Base-by-base conservation (phyloP, 2,888 invertebrate species). In the Schrankia costaestrigalis region DNA sequence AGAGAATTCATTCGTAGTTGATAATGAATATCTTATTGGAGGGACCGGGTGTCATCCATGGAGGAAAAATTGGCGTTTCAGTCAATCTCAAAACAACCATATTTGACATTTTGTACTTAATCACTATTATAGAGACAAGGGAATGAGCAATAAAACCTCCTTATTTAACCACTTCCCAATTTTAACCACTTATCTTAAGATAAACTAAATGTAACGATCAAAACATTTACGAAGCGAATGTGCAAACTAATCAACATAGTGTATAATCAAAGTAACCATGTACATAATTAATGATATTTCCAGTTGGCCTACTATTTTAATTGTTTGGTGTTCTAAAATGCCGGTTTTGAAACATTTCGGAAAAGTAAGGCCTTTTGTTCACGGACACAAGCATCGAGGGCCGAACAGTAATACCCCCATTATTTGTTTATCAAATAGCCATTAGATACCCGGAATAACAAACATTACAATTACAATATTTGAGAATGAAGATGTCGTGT, bases 261-360 rank as follows among this genome's bases (percentile, higher is more conserved):
- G 74, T 79, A 77, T 72, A 71, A 71, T 78, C 77, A 73, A 57
- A 23, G 3, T 23, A 6, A 63, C 67, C 51, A 57, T 53, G 72
- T 76, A 74, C 76, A 75, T 85, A 85, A 87, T 85, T 84, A 86
- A 84, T 77, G 75, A 80, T 78, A 82, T 83, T 83, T 84, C 82
- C 81, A 84, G 71, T 66, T 84, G 85, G 81, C 80, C 82, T 82
- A 83, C 80, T 70, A 83, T 82, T 86, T 83, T 86, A 87, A 86
- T 86, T 87, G 82, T 71, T 56, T 67, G 42, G 61, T 78, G 82
- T 86, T 85, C 78, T 83, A 82, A 83, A 82, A 83, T 65, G 63
- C 69, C 65, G 73, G 72, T 81, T 83, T 84, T 81, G 82, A 81
- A 84, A 84, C 67, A 70, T 81, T 86, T 81, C 73, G 72, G 78